Percentiles rank a stretch among this genome's conserved stretches.
Evolutionary conservation across 1,140 invertebrate species (phyloP).

Genomic region (Argopecten irradians): DNA sequence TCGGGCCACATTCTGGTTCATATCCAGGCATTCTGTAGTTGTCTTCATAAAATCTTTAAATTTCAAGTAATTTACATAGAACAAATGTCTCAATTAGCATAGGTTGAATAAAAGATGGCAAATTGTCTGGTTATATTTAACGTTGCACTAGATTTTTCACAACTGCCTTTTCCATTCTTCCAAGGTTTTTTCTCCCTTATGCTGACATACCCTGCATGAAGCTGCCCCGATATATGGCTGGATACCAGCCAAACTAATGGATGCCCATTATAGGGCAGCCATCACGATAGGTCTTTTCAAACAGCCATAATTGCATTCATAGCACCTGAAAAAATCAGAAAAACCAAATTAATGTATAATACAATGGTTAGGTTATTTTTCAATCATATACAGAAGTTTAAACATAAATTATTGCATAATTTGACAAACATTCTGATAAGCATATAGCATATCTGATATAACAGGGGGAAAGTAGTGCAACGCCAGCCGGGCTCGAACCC

Average conservation of each 20-base stretch:
- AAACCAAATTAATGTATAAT: slow-evolving; percentile 27
- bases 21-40: slow-evolving; percentile 56
- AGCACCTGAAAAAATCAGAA: slow-evolving; percentile 53
- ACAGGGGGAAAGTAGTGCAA: too few relatives aligned
- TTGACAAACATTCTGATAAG: too few relatives aligned
- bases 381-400: too few relatives aligned
- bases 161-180: not conserved
- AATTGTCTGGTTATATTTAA: not conserved
- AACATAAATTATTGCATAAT: too few relatives aligned
- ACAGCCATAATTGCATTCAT: slow-evolving; percentile 63
- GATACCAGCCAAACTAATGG: slow-evolving; percentile 52
- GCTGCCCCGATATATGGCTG: slow-evolving; percentile 19
- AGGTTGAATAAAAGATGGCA: not conserved
- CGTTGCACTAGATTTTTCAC: not conserved
- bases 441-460: too few relatives aligned
- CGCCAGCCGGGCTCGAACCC: too few relatives aligned
- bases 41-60: not conserved
- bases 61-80: not conserved
- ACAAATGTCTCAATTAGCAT: not conserved
- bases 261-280: slow-evolving; percentile 60
- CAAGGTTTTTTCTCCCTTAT: not conserved
- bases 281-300: slow-evolving; percentile 46
- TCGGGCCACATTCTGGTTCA: slow-evolving; percentile 71
- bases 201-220: not conserved
- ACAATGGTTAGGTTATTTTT: too few relatives aligned